A percentile compares a stretch with the other conserved stretches of the same genome.
phyloP scores from a whole-genome alignment of 2,888 invertebrate species.

The Pegoplata infirma region DNA sequence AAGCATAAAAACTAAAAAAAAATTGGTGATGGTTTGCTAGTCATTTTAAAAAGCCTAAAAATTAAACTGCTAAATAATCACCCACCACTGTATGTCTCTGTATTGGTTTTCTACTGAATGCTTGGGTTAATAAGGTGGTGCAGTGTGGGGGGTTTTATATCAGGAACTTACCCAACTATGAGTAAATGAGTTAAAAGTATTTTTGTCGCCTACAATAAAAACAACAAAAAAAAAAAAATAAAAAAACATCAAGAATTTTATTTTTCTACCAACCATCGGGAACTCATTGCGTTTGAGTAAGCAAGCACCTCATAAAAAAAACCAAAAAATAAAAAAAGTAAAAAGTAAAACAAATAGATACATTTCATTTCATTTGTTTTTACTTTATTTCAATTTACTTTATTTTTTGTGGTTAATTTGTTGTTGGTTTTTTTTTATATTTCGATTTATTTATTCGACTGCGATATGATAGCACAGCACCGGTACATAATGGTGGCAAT shows the following conservation, averaged over 20 bases:
- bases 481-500: not conserved
- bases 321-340: conserved; percentile 12
- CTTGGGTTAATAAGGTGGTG: too few species aligned
- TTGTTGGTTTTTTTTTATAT: conserved; percentile 39
- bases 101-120: too few species aligned
- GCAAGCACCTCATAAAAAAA: conserved; percentile 31
- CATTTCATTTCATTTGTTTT: conserved; percentile 13
- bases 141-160: not conserved
- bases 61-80: too few species aligned
- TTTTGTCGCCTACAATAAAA: conserved; percentile 56
- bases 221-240: conserved; percentile 20
- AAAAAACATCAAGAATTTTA: conserved; percentile 34
- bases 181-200: conserved; percentile 39
- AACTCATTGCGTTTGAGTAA: conserved; percentile 17
- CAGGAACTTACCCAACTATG: not conserved
- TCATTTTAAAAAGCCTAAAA: too few species aligned
- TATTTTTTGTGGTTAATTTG: conserved; percentile 23
- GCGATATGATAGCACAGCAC: conserved; percentile 44
- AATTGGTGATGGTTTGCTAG: too few species aligned
- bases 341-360: conserved; percentile 25
- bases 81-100: too few species aligned
- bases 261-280: not conserved
- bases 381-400: conserved; percentile 9
- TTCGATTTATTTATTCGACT: conserved; percentile 57
- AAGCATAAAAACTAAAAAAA: too few species aligned